Evolutionary conservation across 2,888 invertebrate genomes (phyloP).

Genomic region (Hermodice carunculata): DNA sequence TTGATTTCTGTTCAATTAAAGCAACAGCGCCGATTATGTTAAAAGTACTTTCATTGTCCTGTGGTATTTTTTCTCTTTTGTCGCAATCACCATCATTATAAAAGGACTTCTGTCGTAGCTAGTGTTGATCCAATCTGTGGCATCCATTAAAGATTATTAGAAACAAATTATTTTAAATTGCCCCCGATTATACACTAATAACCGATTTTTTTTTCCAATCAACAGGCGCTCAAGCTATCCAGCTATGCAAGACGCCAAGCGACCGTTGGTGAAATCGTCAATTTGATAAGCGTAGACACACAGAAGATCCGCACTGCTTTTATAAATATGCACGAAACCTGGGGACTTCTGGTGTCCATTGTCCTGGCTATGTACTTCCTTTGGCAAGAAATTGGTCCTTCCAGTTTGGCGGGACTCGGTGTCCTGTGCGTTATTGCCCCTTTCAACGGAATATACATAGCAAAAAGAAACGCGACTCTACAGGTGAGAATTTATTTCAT

Average conservation of each 20-base stretch:
- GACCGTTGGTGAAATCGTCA: slow-evolving; percentile 71
- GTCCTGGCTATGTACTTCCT: slow-evolving; percentile 65
- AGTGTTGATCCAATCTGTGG: too few species aligned
- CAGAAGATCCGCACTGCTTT: slow-evolving; percentile 64
- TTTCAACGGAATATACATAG: slow-evolving; percentile 52
- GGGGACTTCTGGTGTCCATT: slow-evolving; percentile 51
- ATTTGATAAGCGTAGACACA: slow-evolving; percentile 72
- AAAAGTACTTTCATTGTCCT: too few species aligned
- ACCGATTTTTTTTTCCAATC: too few species aligned
- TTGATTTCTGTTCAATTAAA: too few species aligned
- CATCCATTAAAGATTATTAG: too few species aligned
- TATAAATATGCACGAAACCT: slow-evolving; percentile 35
- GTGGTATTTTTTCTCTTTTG: too few species aligned
- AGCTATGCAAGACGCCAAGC: slow-evolving; percentile 60
- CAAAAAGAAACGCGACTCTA: slow-evolving; percentile 47
- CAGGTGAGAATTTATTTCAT: slow-evolving; percentile 30
- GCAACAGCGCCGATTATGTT: too few species aligned
- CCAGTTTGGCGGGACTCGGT: slow-evolving; percentile 89
- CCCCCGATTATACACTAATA: too few species aligned
- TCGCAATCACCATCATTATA: too few species aligned
- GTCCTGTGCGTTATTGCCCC: slow-evolving; percentile 90
- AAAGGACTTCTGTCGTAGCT: too few species aligned
- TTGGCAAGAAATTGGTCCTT: slow-evolving; percentile 74
- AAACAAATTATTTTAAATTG: too few species aligned
- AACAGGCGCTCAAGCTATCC: slow-evolving; percentile 65